phyloP scores from a whole-genome alignment of 2,797 vertebrate species.

The Myripristis jacobus region DNA sequence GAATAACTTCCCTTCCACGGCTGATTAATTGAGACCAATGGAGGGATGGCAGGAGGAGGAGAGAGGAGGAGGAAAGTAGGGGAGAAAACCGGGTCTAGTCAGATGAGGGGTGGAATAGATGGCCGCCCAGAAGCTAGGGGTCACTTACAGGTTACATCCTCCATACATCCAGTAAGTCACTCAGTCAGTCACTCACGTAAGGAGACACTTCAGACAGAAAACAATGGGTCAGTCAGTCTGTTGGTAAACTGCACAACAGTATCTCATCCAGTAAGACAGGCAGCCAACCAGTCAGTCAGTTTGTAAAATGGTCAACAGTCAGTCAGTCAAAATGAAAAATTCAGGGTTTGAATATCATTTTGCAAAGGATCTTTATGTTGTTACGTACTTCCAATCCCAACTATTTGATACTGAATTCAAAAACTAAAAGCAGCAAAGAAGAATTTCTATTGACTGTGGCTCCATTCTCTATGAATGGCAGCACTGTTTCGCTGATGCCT shows the following conservation, averaged over 20 bases:
- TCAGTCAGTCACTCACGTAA: slow-evolving; percentile 9
- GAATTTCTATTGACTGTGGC: no score
- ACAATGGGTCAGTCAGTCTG: slow-evolving; percentile 3
- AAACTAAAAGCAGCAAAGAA: no score
- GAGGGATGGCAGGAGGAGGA: slow-evolving; percentile 67
- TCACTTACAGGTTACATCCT: slow-evolving; percentile 62
- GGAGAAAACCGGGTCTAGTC: slow-evolving; percentile 51
- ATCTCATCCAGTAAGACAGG: background rate
- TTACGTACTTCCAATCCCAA: no score
- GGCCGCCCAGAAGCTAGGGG: slow-evolving; percentile 57
- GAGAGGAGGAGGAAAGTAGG: slow-evolving; percentile 41
- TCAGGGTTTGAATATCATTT: no score
- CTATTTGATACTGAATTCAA: no score
- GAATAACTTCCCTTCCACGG: slow-evolving; percentile 77
- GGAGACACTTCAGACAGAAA: slow-evolving; percentile 1
- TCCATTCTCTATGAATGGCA: no score
- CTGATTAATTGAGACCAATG: slow-evolving; percentile 82
- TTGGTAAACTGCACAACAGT: background rate
- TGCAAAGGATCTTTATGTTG: no score
- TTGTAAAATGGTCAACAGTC: no score
- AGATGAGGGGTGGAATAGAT: slow-evolving; percentile 59
- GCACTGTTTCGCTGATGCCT: no score
- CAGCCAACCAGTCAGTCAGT: no score
- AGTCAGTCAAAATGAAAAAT: no score
- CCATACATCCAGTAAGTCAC: slow-evolving; percentile 13